These are phyloP conservation scores for Tupaia chinensis DNA, from an alignment of 2,113 vertebrate species.

Conservation along the genomic window DNA sequence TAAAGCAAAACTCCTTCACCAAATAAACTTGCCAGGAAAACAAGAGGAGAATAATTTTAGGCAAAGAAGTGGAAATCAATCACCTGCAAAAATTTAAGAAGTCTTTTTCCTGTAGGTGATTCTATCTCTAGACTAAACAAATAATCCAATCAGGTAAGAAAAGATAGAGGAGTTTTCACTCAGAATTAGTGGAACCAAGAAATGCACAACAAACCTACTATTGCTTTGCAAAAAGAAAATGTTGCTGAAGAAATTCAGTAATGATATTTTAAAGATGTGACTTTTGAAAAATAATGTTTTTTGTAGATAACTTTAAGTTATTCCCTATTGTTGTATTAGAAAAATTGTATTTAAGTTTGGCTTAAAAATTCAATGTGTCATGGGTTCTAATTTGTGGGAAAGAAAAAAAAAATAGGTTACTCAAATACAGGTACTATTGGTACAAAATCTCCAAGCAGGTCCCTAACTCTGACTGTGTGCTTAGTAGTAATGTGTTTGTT, in stretches of 20 bases:
- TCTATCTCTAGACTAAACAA: conserved; percentile 46
- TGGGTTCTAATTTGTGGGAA: neutral
- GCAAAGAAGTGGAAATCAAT: conserved; percentile 47
- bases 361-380: conserved; percentile 9
- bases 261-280: conserved; percentile 39
- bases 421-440: neutral
- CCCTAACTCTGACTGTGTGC: neutral
- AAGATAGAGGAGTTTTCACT: neutral
- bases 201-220: neutral
- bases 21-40: neutral
- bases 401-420: neutral
- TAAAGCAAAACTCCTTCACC: conserved; percentile 6
- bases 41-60: neutral
- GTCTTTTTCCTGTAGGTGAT: conserved; percentile 23
- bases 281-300: neutral
- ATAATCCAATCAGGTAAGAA: neutral
- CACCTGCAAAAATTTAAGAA: neutral
- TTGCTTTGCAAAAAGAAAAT: conserved; percentile 23
- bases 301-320: neutral
- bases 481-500: neutral
- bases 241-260: neutral
- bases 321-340: neutral
- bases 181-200: conserved; percentile 27
- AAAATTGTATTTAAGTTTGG: neutral
- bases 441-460: neutral